These are phyloP conservation scores for rat (Rattus norvegicus) DNA, from an alignment of 2,113 vertebrate species.

Conservation along the genomic window DNA sequence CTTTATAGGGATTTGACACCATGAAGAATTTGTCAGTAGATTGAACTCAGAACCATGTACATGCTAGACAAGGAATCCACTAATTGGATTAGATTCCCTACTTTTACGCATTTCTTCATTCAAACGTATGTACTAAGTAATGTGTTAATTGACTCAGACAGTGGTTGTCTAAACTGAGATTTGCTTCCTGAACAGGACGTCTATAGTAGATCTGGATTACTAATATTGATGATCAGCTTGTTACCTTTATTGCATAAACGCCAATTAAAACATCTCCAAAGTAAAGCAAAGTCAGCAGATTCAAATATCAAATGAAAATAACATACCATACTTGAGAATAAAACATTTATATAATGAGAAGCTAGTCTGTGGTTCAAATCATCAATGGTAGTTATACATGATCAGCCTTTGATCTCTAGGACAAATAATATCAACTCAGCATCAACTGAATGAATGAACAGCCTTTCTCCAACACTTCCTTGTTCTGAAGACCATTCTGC, in stretches of 20 bases:
- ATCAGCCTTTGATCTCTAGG: background rate
- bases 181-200: background rate
- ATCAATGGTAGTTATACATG: background rate
- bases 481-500: background rate
- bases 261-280: background rate
- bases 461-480: background rate
- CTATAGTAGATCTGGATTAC: background rate
- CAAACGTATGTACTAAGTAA: background rate
- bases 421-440: background rate
- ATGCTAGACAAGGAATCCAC: background rate
- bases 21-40: background rate
- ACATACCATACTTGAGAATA: background rate
- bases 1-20: background rate
- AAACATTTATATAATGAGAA: background rate
- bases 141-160: background rate
- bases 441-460: background rate
- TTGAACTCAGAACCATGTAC: background rate
- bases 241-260: background rate
- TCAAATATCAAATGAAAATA: conserved; percentile 34
- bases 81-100: background rate
- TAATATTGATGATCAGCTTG: background rate
- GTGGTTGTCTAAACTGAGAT: background rate
- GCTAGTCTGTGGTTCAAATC: background rate
- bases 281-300: background rate
- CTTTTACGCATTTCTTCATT: background rate